A percentile compares a stretch with the other conserved stretches of the same genome.
Conservation (phyloP, 2,797 vertebrate species). For the Arvicola amphibius region DNA sequence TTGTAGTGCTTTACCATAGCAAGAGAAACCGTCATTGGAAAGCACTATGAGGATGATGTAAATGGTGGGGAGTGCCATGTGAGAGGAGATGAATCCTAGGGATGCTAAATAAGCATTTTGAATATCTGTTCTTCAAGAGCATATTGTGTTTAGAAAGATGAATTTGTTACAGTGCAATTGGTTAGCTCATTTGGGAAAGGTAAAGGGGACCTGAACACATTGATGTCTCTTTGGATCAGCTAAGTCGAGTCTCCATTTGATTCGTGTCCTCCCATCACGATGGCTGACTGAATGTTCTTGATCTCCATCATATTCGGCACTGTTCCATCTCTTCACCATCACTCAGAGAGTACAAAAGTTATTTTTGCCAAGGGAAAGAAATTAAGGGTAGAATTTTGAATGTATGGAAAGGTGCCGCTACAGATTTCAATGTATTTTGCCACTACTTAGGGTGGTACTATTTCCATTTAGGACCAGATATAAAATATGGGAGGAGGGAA, state of each 20-base stretch:
- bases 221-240: neutral
- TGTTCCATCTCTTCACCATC: neutral
- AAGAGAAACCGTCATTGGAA: neutral
- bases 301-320: neutral
- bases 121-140: neutral
- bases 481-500: neutral
- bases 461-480: neutral
- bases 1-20: neutral
- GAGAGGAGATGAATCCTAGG: neutral
- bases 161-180: neutral
- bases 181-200: neutral
- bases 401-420: neutral
- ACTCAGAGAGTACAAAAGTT: neutral
- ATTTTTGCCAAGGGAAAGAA: neutral
- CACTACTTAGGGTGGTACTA: neutral
- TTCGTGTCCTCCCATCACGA: neutral
- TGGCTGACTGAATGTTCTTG: neutral
- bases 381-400: neutral
- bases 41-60: neutral
- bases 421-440: neutral
- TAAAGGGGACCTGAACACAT: neutral
- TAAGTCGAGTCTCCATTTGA: constrained; percentile 22
- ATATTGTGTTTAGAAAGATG: neutral
- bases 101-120: neutral
- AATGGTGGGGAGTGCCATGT: neutral